Evolutionary conservation across 2,888 invertebrate species (phyloP).

Genomic region (Druceiella hillmani): DNA sequence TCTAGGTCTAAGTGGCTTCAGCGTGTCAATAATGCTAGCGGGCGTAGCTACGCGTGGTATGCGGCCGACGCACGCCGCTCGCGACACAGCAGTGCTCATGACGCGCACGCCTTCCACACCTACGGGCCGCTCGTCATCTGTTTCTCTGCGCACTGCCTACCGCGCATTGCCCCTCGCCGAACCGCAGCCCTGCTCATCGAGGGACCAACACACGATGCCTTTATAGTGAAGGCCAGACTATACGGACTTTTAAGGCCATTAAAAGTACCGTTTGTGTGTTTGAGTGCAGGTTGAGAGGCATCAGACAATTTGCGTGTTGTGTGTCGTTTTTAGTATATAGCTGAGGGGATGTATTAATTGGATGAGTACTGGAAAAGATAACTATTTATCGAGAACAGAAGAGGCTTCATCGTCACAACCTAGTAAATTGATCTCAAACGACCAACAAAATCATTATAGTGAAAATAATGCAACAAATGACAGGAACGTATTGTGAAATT

Average conservation of each 20-base stretch:
- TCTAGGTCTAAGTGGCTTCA: slow-evolving; percentile 28
- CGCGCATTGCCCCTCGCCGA: slow-evolving; percentile 29
- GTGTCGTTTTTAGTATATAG: too few species aligned
- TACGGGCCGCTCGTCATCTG: slow-evolving; percentile 15
- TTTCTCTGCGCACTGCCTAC: slow-evolving; percentile 8
- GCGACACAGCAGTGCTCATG: slow-evolving; percentile 16
- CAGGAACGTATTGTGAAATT: too few species aligned
- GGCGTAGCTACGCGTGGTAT: slow-evolving; percentile 15
- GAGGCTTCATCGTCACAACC: too few species aligned
- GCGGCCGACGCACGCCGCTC: slow-evolving; percentile 7
- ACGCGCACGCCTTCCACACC: slow-evolving; percentile 14
- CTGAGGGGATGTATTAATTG: too few species aligned
- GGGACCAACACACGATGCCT: slow-evolving; percentile 28
- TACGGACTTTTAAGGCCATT: slow-evolving; percentile 30
- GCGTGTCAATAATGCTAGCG: slow-evolving; percentile 22
- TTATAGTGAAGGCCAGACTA: slow-evolving; percentile 38
- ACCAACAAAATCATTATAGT: too few species aligned
- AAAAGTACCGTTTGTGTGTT: too few species aligned
- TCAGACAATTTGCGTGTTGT: too few species aligned
- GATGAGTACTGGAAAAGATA: too few species aligned
- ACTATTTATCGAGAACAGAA: too few species aligned
- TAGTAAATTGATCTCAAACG: too few species aligned
- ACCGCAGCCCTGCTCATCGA: slow-evolving; percentile 20
- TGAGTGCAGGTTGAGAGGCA: too few species aligned
- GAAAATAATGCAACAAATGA: too few species aligned